Conservation (phyloP, 2,113 vertebrate species). For the Okapia johnstoni region DNA sequence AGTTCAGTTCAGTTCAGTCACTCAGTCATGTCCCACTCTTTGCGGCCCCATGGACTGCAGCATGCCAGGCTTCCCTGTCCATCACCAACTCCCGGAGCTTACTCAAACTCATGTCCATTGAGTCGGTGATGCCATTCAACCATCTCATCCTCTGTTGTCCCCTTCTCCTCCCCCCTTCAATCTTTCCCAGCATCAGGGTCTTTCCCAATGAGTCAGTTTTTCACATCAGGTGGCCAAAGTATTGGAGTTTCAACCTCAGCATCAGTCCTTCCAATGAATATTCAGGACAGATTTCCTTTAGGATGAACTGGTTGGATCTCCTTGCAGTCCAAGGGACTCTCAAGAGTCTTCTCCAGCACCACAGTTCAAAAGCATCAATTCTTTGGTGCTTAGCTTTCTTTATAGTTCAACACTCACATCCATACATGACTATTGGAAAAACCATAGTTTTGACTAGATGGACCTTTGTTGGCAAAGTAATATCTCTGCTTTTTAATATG, state of each 20-base stretch:
- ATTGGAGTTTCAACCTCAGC: neutral
- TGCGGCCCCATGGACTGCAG: neutral
- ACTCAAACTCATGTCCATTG: neutral
- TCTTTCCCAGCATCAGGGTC: neutral
- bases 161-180: neutral
- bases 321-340: neutral
- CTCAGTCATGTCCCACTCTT: accelerated
- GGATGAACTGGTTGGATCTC: neutral
- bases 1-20: neutral
- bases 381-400: neutral
- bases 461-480: neutral
- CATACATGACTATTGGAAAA: neutral
- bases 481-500: neutral
- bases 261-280: neutral
- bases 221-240: neutral
- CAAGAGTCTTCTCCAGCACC: neutral
- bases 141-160: neutral
- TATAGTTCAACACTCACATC: neutral
- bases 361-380: neutral
- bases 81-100: neutral
- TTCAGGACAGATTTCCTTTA: neutral
- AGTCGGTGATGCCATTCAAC: neutral
- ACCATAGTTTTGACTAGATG: neutral
- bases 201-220: neutral
- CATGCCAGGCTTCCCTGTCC: neutral